Evolutionary conservation across 2,113 vertebrate genomes (phyloP).

Genomic region (Phylloscopus trochilus): DNA sequence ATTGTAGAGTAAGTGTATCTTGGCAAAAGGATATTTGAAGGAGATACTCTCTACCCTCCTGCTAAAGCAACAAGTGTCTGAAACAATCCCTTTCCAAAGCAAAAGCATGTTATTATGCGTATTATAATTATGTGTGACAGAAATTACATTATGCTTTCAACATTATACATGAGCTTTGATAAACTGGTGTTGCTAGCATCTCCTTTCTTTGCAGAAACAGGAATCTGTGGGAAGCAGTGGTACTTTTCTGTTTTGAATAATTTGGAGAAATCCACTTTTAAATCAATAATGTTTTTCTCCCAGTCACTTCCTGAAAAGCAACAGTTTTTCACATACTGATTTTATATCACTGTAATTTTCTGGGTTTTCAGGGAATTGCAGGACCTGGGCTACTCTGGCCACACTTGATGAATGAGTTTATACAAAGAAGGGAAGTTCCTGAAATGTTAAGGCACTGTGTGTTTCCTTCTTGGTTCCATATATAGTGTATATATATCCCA

Average conservation of each 20-base stretch:
- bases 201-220: neutral
- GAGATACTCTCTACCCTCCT: neutral
- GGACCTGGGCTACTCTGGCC: neutral
- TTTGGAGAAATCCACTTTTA: neutral
- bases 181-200: neutral
- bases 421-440: neutral
- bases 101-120: neutral
- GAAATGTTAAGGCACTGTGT: neutral
- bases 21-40: neutral
- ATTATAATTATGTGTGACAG: conserved; percentile 1
- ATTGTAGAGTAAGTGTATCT: neutral
- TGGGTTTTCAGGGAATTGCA: neutral
- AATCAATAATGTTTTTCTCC: neutral
- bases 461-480: neutral
- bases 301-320: neutral
- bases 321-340: neutral
- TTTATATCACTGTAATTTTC: neutral
- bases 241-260: neutral
- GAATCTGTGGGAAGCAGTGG: neutral
- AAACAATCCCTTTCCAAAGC: neutral
- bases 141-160: neutral
- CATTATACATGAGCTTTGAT: neutral
- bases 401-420: neutral
- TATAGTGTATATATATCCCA: neutral
- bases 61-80: neutral